Conservation (phyloP, 2,113 vertebrate genomes). For the Benitochromis conjunctus region DNA sequence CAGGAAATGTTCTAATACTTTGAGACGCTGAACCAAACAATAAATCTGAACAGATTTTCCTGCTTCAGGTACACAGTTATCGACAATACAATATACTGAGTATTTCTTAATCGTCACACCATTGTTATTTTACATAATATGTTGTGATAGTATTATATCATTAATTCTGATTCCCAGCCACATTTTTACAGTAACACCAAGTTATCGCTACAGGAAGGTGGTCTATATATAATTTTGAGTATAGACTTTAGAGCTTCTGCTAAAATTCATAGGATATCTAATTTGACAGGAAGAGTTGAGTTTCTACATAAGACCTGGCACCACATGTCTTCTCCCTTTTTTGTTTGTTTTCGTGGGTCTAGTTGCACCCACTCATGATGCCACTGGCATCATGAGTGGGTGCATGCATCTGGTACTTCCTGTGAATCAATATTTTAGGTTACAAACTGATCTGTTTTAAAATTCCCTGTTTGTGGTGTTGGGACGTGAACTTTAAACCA, state of each 20-base stretch:
- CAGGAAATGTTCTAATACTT: background rate
- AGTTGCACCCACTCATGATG: background rate
- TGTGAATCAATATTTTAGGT: background rate
- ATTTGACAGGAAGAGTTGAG: background rate
- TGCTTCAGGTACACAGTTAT: background rate
- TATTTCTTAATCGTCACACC: background rate
- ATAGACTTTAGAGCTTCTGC: background rate
- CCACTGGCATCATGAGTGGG: background rate
- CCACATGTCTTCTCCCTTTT: background rate
- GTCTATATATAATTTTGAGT: background rate
- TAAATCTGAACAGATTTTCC: background rate
- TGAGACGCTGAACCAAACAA: background rate
- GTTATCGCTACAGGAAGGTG: background rate
- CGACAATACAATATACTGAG: fast-evolving
- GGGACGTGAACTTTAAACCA: background rate
- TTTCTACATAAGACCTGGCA: background rate
- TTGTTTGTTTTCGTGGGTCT: background rate
- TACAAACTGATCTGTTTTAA: background rate
- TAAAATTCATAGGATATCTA: background rate
- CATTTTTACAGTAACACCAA: background rate
- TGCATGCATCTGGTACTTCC: background rate
- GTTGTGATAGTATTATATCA: background rate
- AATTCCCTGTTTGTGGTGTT: background rate
- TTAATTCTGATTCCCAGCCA: background rate
- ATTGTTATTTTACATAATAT: background rate